phyloP scores from a whole-genome alignment of 1,140 invertebrate species.

The Chymomyza costata region DNA sequence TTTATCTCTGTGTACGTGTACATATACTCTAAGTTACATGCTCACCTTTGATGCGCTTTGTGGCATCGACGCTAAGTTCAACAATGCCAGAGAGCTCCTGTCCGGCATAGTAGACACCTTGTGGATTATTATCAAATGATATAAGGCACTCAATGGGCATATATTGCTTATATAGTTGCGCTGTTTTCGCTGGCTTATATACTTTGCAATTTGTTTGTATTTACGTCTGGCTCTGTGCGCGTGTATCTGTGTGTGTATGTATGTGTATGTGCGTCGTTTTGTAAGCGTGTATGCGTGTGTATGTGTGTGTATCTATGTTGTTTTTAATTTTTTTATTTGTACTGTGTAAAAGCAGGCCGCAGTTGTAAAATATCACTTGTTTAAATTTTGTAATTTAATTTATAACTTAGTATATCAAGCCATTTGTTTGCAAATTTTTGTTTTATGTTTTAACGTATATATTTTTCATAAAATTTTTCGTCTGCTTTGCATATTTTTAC shows the following conservation, averaged over 20 bases:
- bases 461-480: constrained; percentile 23
- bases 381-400: constrained; percentile 34
- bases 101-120: constrained; percentile 77
- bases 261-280: constrained; percentile 7
- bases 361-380: constrained; percentile 57
- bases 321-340: too few relatives aligned
- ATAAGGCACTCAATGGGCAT: constrained; percentile 76
- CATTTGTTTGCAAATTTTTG: constrained; percentile 53
- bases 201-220: constrained; percentile 3
- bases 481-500: constrained; percentile 55
- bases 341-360: constrained; percentile 61
- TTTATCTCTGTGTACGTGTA: not conserved
- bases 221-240: constrained; percentile 14
- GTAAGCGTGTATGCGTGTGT: constrained; percentile 6
- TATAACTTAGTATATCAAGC: constrained; percentile 49
- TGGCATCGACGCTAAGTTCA: constrained; percentile 71
- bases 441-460: too few relatives aligned
- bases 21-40: not conserved
- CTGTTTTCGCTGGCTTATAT: constrained; percentile 24
- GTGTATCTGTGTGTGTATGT: constrained; percentile 6
- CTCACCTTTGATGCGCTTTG: constrained; percentile 71
- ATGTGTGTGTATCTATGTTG: constrained; percentile 1
- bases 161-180: constrained; percentile 65
- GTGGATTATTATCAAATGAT: constrained; percentile 77
- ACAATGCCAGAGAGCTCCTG: constrained; percentile 77